These are phyloP conservation scores for Ganaspis brasiliensis DNA, from an alignment of 2,888 invertebrate species.

Conservation along the genomic window DNA sequence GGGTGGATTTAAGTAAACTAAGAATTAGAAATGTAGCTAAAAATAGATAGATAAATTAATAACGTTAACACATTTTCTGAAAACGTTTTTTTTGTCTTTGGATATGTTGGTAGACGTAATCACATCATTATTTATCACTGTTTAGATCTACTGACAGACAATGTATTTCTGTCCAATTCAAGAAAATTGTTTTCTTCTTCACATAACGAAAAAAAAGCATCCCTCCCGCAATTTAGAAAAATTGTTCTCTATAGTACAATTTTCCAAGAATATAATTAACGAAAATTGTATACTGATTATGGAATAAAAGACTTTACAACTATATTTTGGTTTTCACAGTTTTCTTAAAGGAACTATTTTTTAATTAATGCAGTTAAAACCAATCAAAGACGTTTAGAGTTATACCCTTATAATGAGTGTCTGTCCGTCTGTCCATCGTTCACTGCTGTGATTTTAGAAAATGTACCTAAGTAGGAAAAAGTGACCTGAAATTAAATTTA, in stretches of 20 bases:
- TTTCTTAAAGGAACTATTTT: no score
- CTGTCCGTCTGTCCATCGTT: no score
- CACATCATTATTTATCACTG: background rate
- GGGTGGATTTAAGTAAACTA: constrained; percentile 9
- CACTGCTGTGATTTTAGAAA: no score
- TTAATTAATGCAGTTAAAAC: no score
- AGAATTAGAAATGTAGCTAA: background rate
- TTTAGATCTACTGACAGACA: background rate
- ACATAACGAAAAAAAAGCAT: background rate
- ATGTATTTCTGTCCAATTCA: background rate
- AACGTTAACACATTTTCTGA: background rate
- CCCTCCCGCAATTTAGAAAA: background rate
- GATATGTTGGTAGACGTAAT: background rate
- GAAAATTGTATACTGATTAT: constrained; percentile 1
- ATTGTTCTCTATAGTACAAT: background rate
- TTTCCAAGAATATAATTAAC: background rate
- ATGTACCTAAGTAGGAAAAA: no score
- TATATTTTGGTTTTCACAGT: no score
- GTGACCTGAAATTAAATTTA: no score
- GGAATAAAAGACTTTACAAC: no score
- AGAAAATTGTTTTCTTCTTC: constrained; percentile 2
- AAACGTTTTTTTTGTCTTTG: background rate
- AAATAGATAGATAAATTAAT: background rate
- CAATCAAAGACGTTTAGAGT: no score
- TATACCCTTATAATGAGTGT: no score